phyloP scores from a whole-genome alignment of 2,113 vertebrate species.

The Orcinus orca region DNA sequence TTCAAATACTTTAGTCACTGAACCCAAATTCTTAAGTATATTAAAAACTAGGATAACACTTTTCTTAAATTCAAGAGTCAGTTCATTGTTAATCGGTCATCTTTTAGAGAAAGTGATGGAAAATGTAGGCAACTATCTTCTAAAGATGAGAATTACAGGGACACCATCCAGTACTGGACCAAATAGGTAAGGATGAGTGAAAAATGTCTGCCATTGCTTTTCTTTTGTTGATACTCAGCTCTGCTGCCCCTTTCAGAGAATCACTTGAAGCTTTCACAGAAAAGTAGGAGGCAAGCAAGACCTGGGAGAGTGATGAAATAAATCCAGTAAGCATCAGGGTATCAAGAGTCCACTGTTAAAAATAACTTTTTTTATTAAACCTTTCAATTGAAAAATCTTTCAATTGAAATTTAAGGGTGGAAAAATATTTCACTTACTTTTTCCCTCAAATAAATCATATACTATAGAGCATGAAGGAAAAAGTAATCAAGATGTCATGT shows the following conservation, averaged over 20 bases:
- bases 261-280: neutral
- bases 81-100: neutral
- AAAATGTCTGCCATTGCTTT: neutral
- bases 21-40: neutral
- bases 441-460: neutral
- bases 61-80: neutral
- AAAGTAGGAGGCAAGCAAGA: neutral
- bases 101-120: neutral
- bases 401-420: neutral
- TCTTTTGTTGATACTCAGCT: neutral
- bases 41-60: neutral
- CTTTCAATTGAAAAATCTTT: constrained; percentile 2
- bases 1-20: neutral
- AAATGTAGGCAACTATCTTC: neutral
- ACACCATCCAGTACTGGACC: neutral
- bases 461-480: neutral
- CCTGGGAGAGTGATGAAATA: neutral
- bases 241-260: neutral
- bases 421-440: neutral
- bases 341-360: neutral
- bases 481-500: neutral
- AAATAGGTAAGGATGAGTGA: neutral
- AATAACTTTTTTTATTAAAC: neutral
- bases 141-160: neutral
- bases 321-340: neutral